These are phyloP conservation scores for Bombylius discolor DNA, from an alignment of 2,888 invertebrate genomes.

Conservation along the genomic window DNA sequence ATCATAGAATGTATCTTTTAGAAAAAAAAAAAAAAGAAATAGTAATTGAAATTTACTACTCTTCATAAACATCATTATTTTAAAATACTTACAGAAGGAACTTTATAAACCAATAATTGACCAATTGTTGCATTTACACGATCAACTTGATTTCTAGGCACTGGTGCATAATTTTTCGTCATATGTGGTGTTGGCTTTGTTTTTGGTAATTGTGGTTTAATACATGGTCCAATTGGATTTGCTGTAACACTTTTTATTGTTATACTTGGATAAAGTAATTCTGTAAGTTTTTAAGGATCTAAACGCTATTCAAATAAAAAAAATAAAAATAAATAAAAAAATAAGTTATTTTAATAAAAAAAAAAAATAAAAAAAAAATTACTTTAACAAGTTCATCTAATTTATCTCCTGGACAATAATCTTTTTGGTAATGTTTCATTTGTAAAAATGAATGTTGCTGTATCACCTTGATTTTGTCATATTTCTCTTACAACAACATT, in stretches of 20 bases:
- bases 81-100: constrained; percentile 53
- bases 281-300: constrained; percentile 40
- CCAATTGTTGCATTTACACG: constrained; percentile 71
- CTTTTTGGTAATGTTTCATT: constrained; percentile 73
- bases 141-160: constrained; percentile 73
- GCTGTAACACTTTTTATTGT: constrained; percentile 50
- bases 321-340: background rate
- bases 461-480: constrained; percentile 28
- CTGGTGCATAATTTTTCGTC: constrained; percentile 56
- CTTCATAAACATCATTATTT: too few relatives aligned
- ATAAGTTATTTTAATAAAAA: constrained; percentile 5
- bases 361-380: constrained; percentile 17
- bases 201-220: constrained; percentile 37
- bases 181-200: constrained; percentile 40
- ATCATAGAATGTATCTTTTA: constrained; percentile 78
- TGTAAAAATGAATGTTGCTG: constrained; percentile 55
- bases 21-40: constrained; percentile 13
- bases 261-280: constrained; percentile 53
- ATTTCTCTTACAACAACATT: constrained; percentile 33
- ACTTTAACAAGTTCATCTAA: constrained; percentile 57
- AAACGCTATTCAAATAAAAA: constrained; percentile 28
- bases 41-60: background rate
- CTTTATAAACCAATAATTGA: constrained; percentile 64
- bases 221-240: constrained; percentile 56
- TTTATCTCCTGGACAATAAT: constrained; percentile 62